Conservation (phyloP, 2,113 vertebrate species). For the Eclectus roratus region DNA sequence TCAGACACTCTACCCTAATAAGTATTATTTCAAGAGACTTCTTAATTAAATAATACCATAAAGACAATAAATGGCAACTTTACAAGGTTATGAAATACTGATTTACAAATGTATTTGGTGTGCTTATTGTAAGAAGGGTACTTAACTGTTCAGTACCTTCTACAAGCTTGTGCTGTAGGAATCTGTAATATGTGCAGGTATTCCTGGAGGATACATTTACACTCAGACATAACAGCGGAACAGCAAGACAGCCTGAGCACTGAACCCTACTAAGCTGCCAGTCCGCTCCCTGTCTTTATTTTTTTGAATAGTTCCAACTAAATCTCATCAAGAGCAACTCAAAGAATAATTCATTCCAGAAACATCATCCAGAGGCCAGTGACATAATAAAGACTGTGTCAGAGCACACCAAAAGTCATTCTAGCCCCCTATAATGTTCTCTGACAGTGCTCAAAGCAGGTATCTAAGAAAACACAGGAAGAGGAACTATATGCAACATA, state of each 20-base stretch:
- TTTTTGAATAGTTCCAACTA: not conserved
- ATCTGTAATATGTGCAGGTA: not conserved
- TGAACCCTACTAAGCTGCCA: not conserved
- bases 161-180: not conserved
- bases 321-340: not conserved
- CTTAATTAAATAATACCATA: conserved; percentile 21
- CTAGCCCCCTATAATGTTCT: not conserved
- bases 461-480: not conserved
- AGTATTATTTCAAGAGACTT: not conserved
- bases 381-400: not conserved
- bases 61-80: not conserved
- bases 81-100: not conserved
- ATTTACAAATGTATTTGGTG: not conserved
- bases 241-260: not conserved
- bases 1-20: not conserved
- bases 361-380: not conserved
- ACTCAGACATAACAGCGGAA: not conserved
- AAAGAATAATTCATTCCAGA: not conserved
- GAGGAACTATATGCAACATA: not conserved
- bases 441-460: not conserved
- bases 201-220: not conserved
- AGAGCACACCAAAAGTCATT: not conserved
- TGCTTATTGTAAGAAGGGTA: conserved; percentile 28
- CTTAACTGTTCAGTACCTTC: not conserved
- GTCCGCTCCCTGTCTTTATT: not conserved